Percentiles rank a stretch among this genome's conserved stretches.
Evolutionary conservation across 2,113 vertebrate species (phyloP).

Genomic region (Larimichthys crocea): DNA sequence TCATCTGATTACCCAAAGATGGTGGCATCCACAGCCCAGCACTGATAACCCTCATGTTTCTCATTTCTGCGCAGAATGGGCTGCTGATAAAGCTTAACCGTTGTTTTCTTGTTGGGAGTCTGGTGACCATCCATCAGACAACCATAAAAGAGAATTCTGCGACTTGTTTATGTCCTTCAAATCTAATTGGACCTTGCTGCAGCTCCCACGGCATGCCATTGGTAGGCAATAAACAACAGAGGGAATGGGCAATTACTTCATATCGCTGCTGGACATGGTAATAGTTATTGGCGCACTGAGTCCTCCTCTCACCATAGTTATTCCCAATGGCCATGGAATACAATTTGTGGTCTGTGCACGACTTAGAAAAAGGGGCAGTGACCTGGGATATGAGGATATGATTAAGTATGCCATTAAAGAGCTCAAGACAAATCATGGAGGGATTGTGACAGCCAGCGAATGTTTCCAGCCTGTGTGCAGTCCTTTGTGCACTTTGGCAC

Average conservation of each 20-base stretch:
- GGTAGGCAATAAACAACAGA: conserved; percentile 78
- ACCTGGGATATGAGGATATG: conserved; percentile 61
- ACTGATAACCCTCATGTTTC: conserved; percentile 55
- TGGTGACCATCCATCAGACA: conserved; percentile 41
- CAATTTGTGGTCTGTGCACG: conserved; percentile 64
- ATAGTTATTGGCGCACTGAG: conserved; percentile 73
- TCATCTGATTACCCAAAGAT: conserved; percentile 69
- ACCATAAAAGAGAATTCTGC: conserved; percentile 61
- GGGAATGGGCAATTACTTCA: conserved; percentile 81
- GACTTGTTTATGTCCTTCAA: conserved; percentile 76
- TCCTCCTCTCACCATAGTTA: conserved; percentile 55
- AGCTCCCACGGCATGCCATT: conserved; percentile 76
- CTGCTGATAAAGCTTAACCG: conserved; percentile 46
- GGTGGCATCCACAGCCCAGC: conserved; percentile 35
- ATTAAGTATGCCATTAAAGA: conserved; percentile 66
- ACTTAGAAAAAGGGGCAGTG: conserved; percentile 50
- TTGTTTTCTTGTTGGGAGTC: conserved; percentile 57
- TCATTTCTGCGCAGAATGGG: conserved; percentile 40
- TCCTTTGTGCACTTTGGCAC: conserved; percentile 21
- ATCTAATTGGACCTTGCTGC: conserved; percentile 81
- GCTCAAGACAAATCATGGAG: conserved; percentile 48
- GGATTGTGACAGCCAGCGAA: conserved; percentile 40
- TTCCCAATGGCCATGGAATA: conserved; percentile 56
- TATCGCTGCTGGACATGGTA: conserved; percentile 79
- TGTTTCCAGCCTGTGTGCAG: conserved; percentile 41